Base-by-base conservation (phyloP, 2,113 vertebrate species). In the Myrmophylax atrothorax region DNA sequence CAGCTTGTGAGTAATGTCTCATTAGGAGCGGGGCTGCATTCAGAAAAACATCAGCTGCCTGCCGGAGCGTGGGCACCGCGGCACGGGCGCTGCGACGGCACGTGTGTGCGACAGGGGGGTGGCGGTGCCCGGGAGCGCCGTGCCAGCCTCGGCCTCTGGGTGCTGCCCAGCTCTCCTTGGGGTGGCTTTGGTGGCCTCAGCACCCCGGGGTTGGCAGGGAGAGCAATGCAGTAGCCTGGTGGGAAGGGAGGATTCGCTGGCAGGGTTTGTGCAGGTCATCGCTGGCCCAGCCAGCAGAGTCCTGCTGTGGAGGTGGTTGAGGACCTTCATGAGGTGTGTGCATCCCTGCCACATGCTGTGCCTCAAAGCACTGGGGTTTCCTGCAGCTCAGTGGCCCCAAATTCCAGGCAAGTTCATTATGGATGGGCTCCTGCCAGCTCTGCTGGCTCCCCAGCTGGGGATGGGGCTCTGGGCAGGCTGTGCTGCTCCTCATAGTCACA, bases 1-100 rank as follows among this genome's bases (percentile, higher is more conserved):
- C 77, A 76, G 96, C 90, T 89, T 84, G 86, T 94, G 96, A 96
- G 89, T 90, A 96, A 97, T 89, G 92, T 96, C 85, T 93, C 96
- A 94, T 96, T 87, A 91, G 24, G 46, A 85, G 87, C 12, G 90
- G 83, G 96, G 88, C 84, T 1, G 53, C 93, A 90, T 93, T 96
- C 93, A 94, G 93, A 68, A 95, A 97, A 96, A 92, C 94, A 96
- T 96, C 93, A 93, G 89, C 95, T 82, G 89, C 91, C 94, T 96
- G 93, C 94, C 0, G 19, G 94, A 87, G 89, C 33, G 88, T 97
- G 96, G 96, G 96, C 82, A 49, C 60, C 40, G 25, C 42, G 2
- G 81, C 91, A 96, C 44, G 58, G 93, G 91, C 44, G 40, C 46
- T 9, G 3, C 35, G 73, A 67, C 7, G 2, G 91, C 91, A 95